phyloP scores from a whole-genome alignment of 1,140 invertebrate species.

The Geopemphigus sp. region DNA sequence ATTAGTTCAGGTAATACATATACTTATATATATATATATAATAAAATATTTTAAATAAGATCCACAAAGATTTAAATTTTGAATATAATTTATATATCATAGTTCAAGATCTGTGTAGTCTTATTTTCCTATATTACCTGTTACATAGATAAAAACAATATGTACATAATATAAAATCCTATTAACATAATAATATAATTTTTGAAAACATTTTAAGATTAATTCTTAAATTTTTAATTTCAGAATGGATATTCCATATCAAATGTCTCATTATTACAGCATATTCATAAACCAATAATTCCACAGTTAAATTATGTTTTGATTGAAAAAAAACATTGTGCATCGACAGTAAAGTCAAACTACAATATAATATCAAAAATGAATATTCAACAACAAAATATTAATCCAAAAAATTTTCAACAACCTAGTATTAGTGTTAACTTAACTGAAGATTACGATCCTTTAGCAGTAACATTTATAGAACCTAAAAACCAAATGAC shows the following conservation, averaged over 20 bases:
- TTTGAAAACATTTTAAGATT: too few species aligned
- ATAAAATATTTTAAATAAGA: too few species aligned
- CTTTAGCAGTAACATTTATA: conserved; percentile 38
- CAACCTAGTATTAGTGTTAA: conserved; percentile 2
- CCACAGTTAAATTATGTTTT: conserved; percentile 48
- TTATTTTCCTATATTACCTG: too few species aligned
- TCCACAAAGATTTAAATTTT: too few species aligned
- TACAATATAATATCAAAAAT: background rate
- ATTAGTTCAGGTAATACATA: conserved; percentile 60
- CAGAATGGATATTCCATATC: conserved; percentile 49
- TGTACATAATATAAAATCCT: too few species aligned
- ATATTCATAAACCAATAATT: conserved; percentile 49
- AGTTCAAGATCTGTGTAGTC: too few species aligned
- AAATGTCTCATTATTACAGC: conserved; percentile 43
- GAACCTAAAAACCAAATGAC: conserved; percentile 26
- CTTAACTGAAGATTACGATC: conserved; percentile 6
- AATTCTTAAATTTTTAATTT: conserved; percentile 25
- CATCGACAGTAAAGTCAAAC: conserved; percentile 30
- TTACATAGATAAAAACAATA: too few species aligned
- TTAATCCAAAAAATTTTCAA: conserved; percentile 2
- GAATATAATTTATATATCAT: too few species aligned
- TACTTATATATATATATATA: background rate
- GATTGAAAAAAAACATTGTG: conserved; percentile 38
- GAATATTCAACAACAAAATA: conserved; percentile 14
- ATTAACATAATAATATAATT: too few species aligned